phyloP scores from a whole-genome alignment of 2,113 vertebrate genomes.

The Drymodes brunneopygia region DNA sequence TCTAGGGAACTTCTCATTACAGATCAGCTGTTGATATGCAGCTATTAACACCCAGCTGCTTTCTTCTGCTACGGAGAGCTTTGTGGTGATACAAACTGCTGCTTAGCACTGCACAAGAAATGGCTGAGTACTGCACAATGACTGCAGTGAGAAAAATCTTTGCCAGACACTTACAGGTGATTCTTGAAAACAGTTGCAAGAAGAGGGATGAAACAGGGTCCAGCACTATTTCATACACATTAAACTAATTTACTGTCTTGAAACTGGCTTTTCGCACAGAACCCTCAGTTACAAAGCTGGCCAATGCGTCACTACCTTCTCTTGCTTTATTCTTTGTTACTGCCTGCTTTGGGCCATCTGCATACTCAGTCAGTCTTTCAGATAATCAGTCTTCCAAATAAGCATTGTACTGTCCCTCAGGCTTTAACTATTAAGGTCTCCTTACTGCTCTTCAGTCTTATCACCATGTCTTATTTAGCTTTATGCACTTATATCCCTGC shows the following conservation, averaged over 20 bases:
- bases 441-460: neutral
- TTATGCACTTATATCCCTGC: neutral
- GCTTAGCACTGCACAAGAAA: neutral
- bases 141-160: neutral
- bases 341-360: neutral
- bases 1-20: constrained; percentile 25
- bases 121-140: neutral
- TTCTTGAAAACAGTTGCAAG: neutral
- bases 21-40: constrained; percentile 15
- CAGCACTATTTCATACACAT: neutral
- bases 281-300: neutral
- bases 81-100: neutral
- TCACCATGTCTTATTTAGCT: neutral
- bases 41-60: neutral
- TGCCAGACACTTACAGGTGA: neutral
- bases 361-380: neutral
- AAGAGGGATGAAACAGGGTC: neutral
- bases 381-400: neutral
- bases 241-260: neutral
- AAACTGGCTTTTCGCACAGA: neutral
- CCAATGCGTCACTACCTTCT: fast-evolving
- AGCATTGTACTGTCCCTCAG: neutral
- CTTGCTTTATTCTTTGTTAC: neutral
- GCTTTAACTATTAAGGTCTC: neutral
- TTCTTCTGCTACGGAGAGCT: neutral